phyloP scores from a whole-genome alignment of 35 echinoderm and acorn worm species.

The Ophioderma brevispina region DNA sequence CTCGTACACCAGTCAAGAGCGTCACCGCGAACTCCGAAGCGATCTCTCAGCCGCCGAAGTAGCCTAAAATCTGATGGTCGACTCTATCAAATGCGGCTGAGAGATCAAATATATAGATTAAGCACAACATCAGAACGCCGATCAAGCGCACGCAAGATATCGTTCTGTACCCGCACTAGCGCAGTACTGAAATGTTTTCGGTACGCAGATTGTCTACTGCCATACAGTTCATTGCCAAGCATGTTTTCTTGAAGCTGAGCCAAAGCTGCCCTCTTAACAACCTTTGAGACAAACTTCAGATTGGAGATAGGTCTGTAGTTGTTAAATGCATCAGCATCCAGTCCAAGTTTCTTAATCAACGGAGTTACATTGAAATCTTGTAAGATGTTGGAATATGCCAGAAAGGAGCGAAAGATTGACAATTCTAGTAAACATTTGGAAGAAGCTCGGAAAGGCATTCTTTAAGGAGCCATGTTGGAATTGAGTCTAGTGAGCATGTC shows the following conservation, averaged over 20 bases:
- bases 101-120: slow-evolving; percentile 40
- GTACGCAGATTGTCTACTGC: slow-evolving; percentile 52
- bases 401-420: slow-evolving; percentile 36
- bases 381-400: slow-evolving; percentile 20
- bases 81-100: slow-evolving; percentile 70
- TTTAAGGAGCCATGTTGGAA: slow-evolving; percentile 8
- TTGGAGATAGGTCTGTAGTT: no score
- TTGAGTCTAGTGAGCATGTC: background rate
- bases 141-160: slow-evolving; percentile 32
- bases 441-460: background rate
- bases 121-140: slow-evolving; percentile 6
- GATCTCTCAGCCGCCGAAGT: slow-evolving; percentile 11
- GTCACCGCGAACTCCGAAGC: slow-evolving; percentile 31
- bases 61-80: slow-evolving; percentile 41
- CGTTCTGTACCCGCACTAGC: slow-evolving; percentile 36
- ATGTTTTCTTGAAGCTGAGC: slow-evolving; percentile 23
- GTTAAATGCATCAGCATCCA: slow-evolving; percentile 28
- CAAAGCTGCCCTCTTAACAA: slow-evolving; percentile 47
- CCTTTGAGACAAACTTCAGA: slow-evolving; percentile 60
- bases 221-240: slow-evolving; percentile 25
- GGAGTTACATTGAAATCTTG: slow-evolving; percentile 36
- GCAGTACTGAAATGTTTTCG: slow-evolving; percentile 37
- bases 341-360: slow-evolving; percentile 43
- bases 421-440: background rate
- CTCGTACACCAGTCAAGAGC: background rate